Evolutionary conservation across 2,113 vertebrate species (phyloP).

Genomic region (Semnornis frantzii): DNA sequence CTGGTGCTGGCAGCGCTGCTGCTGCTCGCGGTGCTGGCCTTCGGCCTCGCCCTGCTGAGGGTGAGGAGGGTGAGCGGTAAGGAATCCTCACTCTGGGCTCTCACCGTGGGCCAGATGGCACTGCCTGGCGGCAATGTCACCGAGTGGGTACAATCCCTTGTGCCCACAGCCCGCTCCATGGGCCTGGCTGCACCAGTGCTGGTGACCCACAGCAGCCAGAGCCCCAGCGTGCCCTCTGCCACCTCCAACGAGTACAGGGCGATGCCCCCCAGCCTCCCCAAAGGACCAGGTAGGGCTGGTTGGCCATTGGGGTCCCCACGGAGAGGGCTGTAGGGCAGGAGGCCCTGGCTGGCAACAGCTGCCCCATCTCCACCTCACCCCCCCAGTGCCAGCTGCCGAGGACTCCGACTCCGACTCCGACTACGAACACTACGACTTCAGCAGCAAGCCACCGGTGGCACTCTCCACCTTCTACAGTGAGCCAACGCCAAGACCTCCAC

Average conservation of each 20-base stretch:
- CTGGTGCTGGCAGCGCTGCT: slow-evolving; percentile 59
- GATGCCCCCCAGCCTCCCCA: slow-evolving; percentile 12
- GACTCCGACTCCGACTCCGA: slow-evolving; percentile 56
- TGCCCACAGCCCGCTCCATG: background rate
- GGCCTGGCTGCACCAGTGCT: background rate
- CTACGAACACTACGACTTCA: slow-evolving; percentile 78
- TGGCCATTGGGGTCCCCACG: background rate
- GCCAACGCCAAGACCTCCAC: background rate
- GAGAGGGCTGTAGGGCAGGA: background rate
- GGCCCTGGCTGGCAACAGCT: accelerated
- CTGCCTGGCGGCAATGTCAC: no score
- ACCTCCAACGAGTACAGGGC: slow-evolving; percentile 59
- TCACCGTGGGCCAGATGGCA: no score
- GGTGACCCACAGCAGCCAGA: slow-evolving; percentile 5
- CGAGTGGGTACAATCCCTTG: accelerated
- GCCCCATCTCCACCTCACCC: background rate
- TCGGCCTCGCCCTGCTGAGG: slow-evolving; percentile 16
- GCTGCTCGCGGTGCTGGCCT: slow-evolving; percentile 20
- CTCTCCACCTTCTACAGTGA: slow-evolving; percentile 81
- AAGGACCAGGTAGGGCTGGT: slow-evolving; percentile 66
- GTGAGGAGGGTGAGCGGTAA: slow-evolving; percentile 62
- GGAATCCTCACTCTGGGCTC: background rate
- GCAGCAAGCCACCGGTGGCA: slow-evolving; percentile 67
- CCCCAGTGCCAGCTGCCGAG: background rate
- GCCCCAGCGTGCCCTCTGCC: accelerated